These are phyloP conservation scores for Rostratula benghalensis DNA, from an alignment of 2,113 vertebrate genomes.

Conservation along the genomic window DNA sequence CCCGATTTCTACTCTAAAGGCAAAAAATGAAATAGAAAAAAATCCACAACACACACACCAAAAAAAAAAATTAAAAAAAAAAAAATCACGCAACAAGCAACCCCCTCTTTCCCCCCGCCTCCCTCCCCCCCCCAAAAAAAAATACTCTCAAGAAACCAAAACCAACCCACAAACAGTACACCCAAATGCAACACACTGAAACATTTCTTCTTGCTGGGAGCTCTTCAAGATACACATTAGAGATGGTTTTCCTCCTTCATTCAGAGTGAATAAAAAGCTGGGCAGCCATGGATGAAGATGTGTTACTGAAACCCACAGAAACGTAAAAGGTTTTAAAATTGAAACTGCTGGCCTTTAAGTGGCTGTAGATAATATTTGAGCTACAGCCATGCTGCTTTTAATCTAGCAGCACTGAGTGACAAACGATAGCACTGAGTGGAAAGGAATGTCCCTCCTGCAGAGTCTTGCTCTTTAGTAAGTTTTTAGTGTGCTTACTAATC, in stretches of 20 bases:
- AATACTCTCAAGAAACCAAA: neutral
- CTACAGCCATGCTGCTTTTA: slow-evolving; percentile 31
- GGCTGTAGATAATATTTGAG: slow-evolving; percentile 2
- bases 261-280: neutral
- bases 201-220: neutral
- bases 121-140: too few relatives aligned
- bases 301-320: slow-evolving; percentile 11
- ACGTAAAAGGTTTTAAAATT: slow-evolving; percentile 10
- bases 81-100: neutral
- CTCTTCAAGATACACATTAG: neutral
- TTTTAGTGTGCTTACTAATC: slow-evolving; percentile 10
- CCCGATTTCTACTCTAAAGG: neutral
- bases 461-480: neutral
- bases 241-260: neutral
- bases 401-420: slow-evolving; percentile 27
- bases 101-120: too few relatives aligned
- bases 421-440: neutral
- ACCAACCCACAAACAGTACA: neutral
- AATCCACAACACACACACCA: neutral
- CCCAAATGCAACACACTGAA: neutral
- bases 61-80: too few relatives aligned
- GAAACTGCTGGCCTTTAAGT: neutral
- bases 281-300: neutral
- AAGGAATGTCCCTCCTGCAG: neutral
- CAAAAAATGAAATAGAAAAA: neutral